phyloP scores from a whole-genome alignment of 2,797 vertebrate species.

The Danio jaintianensis region DNA sequence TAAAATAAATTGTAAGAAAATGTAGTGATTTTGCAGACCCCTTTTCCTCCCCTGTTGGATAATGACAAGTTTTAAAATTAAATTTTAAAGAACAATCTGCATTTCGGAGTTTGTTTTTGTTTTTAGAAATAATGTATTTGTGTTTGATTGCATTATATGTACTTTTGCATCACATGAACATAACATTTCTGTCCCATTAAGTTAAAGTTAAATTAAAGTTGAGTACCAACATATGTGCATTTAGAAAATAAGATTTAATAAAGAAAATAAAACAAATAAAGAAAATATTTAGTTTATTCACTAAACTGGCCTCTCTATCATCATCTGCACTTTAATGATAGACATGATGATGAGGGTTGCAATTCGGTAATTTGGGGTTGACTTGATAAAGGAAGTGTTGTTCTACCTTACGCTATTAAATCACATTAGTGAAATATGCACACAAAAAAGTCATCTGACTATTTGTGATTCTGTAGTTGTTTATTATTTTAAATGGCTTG shows the following conservation, averaged over 20 bases:
- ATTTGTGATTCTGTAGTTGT: too few species aligned
- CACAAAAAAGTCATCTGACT: too few species aligned
- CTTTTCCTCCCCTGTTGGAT: constrained; percentile 63
- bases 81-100: constrained; percentile 70
- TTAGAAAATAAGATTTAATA: too few species aligned
- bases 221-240: not conserved
- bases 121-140: not conserved
- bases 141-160: not conserved
- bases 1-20: constrained; percentile 62
- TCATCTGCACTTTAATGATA: too few species aligned
- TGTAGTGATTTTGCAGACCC: constrained; percentile 68
- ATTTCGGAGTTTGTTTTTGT: not conserved
- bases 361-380: too few species aligned
- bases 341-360: too few species aligned
- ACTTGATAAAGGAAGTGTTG: too few species aligned
- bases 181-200: not conserved
- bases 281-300: not conserved
- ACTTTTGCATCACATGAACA: not conserved
- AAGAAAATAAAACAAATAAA: too few species aligned
- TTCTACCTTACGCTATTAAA: too few species aligned
- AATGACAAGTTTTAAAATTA: constrained; percentile 74
- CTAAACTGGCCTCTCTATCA: not conserved
- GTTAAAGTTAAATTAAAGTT: constrained; percentile 3
- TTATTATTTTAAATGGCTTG: too few species aligned
- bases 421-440: too few species aligned